Evolutionary conservation across 1,140 invertebrate genomes (phyloP).

Genomic region (Drosophila grimshawi): DNA sequence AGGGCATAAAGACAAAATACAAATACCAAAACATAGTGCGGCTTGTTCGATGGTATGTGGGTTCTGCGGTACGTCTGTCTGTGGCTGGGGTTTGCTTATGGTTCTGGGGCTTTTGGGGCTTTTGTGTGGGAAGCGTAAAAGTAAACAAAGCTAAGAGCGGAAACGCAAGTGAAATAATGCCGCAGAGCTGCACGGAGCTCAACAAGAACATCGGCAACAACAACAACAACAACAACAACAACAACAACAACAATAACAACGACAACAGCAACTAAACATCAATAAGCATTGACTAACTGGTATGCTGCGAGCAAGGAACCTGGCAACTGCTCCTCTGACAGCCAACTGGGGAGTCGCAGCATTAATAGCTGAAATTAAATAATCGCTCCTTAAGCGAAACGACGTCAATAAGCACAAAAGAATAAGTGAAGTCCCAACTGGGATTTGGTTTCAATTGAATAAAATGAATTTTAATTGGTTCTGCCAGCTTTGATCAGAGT

Average conservation of each 20-base stretch:
- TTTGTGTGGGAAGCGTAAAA: constrained; percentile 74
- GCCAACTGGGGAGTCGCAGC: constrained; percentile 50
- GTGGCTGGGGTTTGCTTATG: constrained; percentile 42
- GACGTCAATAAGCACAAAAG: constrained; percentile 50
- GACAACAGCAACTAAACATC: constrained; percentile 72
- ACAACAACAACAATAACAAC: constrained; percentile 54
- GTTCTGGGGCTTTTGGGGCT: constrained; percentile 72
- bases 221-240: constrained; percentile 58
- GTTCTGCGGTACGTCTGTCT: constrained; percentile 17
- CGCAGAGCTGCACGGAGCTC: constrained; percentile 43
- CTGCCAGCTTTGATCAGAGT: constrained; percentile 8
- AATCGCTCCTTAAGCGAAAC: constrained; percentile 70
- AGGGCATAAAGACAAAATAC: constrained; percentile 58
- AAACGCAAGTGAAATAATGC: constrained; percentile 73
- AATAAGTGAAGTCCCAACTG: constrained; percentile 73
- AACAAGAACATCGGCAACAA: constrained; percentile 43
- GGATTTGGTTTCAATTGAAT: constrained; percentile 76
- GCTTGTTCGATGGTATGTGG: constrained; percentile 53
- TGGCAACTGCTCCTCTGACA: constrained; percentile 42
- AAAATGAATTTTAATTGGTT: constrained; percentile 78
- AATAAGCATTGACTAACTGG: constrained; percentile 80
- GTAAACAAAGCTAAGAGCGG: constrained; percentile 79
- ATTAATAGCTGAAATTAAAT: constrained; percentile 81
- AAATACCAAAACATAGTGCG: constrained; percentile 74
- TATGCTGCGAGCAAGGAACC: constrained; percentile 51